Percentiles rank a stretch among this genome's conserved stretches.
Conservation (phyloP, 2,888 invertebrate genomes). For the Drosophila cyrtoloma region DNA sequence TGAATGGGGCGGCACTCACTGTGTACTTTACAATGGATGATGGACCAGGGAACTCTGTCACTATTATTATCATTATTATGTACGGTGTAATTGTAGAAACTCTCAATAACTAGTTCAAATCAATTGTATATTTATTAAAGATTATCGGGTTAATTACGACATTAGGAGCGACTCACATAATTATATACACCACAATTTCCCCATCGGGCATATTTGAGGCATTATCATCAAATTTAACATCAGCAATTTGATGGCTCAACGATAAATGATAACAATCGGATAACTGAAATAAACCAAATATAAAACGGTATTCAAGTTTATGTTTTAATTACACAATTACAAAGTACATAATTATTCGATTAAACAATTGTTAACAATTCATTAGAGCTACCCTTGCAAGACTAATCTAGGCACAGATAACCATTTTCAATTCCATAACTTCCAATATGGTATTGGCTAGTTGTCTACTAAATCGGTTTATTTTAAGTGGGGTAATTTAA, state of each 20-base stretch:
- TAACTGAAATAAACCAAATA: slow-evolving; percentile 57
- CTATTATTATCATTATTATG: slow-evolving; percentile 23
- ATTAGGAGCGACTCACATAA: slow-evolving; percentile 30
- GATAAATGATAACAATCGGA: slow-evolving; percentile 48
- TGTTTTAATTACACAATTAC: not conserved
- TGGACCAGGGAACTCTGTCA: slow-evolving; percentile 18
- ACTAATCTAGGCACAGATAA: not conserved
- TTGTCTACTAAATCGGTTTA: not conserved
- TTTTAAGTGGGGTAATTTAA: slow-evolving; percentile 5
- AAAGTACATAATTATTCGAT: not conserved
- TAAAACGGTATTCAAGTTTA: slow-evolving; percentile 10
- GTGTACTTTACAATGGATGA: slow-evolving; percentile 41
- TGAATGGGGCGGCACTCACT: slow-evolving; percentile 30
- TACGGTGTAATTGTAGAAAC: slow-evolving; percentile 56
- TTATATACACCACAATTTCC: slow-evolving; percentile 24
- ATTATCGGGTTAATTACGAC: slow-evolving; percentile 57
- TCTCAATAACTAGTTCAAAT: slow-evolving; percentile 80
- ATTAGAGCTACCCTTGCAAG: not conserved
- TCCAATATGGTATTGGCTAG: not conserved
- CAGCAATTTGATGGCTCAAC: slow-evolving; percentile 36
- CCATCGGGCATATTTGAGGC: slow-evolving; percentile 30
- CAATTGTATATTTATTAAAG: slow-evolving; percentile 71
- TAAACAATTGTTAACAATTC: not conserved
- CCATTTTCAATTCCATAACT: not conserved
- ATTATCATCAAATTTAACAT: slow-evolving; percentile 20